A percentile compares a stretch with the other conserved stretches of the same genome.
Evolutionary conservation across 2,113 vertebrate genomes (phyloP).

Genomic region (Nannospalax galili): DNA sequence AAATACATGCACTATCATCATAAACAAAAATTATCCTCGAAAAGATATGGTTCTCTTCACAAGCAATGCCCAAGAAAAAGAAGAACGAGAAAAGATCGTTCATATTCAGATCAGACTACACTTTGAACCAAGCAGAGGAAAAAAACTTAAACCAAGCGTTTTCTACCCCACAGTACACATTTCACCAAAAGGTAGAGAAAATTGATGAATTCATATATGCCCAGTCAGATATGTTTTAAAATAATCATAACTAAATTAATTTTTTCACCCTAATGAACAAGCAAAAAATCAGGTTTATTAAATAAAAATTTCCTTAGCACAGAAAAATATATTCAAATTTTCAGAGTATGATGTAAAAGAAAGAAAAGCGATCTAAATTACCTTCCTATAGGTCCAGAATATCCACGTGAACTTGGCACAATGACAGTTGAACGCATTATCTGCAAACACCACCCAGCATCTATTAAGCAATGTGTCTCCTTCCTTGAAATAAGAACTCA

Average conservation of each 20-base stretch:
- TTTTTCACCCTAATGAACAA: constrained; percentile 46
- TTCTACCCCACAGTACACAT: background rate
- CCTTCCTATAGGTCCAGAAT: background rate
- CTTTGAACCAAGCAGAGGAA: constrained; percentile 12
- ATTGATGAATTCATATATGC: constrained; percentile 25
- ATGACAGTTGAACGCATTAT: constrained; percentile 42
- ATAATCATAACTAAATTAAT: constrained; percentile 26
- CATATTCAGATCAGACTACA: background rate
- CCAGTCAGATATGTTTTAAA: constrained; percentile 41
- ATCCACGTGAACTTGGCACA: constrained; percentile 7
- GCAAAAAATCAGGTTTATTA: constrained; percentile 27
- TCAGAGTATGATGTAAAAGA: background rate
- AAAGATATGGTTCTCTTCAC: constrained; percentile 8
- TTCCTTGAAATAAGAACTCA: constrained; percentile 83
- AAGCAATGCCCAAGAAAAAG: background rate
- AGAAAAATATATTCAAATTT: constrained; percentile 15
- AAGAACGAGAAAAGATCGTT: background rate
- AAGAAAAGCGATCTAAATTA: background rate
- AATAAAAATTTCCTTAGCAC: constrained; percentile 21
- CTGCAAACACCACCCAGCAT: constrained; percentile 77
- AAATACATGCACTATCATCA: background rate
- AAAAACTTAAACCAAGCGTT: constrained; percentile 8
- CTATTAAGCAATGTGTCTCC: constrained; percentile 82
- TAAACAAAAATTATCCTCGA: background rate
- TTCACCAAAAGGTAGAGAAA: constrained; percentile 35